Base-by-base conservation (phyloP, 1,140 invertebrate genomes). In the Dreissena rostriformis region DNA sequence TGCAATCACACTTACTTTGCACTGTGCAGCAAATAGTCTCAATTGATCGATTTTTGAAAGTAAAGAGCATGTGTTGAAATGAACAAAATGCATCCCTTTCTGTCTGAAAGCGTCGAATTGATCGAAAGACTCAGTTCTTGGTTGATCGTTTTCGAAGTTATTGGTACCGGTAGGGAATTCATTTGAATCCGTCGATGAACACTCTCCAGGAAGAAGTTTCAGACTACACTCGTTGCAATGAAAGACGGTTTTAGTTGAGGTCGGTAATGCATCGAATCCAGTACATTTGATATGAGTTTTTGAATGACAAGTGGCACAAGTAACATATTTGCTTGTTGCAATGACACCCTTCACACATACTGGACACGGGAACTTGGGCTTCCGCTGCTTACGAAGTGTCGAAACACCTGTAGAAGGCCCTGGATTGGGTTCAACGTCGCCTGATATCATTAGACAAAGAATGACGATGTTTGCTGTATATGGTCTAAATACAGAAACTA, bases 221-320 rank as follows among this genome's bases (percentile, higher is more conserved):
- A 76, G 65, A 63, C 39, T 19, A 29, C 74, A 75, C 11, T 68
- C 52, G 10, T 11, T 67, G n/a, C 51, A 14, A n/a, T 67, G 24
- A n/a, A 67, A 11, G 39, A 82, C 52, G 2, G 26, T 24, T 19
- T 55, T 52, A 29, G 74, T n/a, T 17, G 74, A 75, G 17, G 22
- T 68, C 28, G 29, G 28, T 29, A 24, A 12, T 17, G 72, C 28
- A 39, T 68, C 75, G 28, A 51, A 52, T 51, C 57, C 68, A 22
- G 80, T 74, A 24, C 72, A 82, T 74, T 74, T 75, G 12, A 82
- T 73, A 67, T 82, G 80, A 49, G 49, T 53, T 73, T 65, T 75
- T 82, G 15, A 5, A n/a, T 68, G 5, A 63, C 70, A 75, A 8
- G 55, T n/a, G 24, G 66, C 72, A 19, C 80, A 82, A 28, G 28